Evolutionary conservation across 2,797 vertebrate genomes (phyloP), one percentile per base, ranked within the genome.

Genomic region (Melopsittacus undulatus): DNA sequence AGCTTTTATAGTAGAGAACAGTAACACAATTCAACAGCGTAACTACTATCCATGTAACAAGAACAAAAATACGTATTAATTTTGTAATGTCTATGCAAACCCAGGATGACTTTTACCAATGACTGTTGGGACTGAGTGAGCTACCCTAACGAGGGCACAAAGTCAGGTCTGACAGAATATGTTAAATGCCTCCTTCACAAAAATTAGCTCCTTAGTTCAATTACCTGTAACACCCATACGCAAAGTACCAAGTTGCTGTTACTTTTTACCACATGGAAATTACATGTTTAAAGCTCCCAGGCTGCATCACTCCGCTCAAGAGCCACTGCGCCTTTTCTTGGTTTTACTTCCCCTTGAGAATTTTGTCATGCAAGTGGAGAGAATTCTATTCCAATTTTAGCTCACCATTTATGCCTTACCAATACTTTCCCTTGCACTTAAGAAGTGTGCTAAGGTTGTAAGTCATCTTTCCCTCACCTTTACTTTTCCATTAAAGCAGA

Each of bases 21-120:
- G 38, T 30, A 90, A 1, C 16, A 48, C n/a, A 77, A 64, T 15
- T 86, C 34, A 87, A 62, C 29, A n/a, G 30, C 21, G 45, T 13
- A 2, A 12, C 38, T 73, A 23, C 24, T 45, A 4, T 13, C 63
- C 0, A 0, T 43, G 2, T 5, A 66, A 69, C 22, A 69, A 42
- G 21, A 49, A 38, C 34, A 84, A 49, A 68, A 87, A 23, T 2
- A 56, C 7, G 4, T 18, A 29, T 5, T 42, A 59, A 67, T 24
- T 64, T 38, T 26, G 16, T 30, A 79, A 46, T 0, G 1, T 4
- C 5, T 18, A n/a, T 23, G 15, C 29, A 82, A 87, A 83, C 54
- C 24, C 61, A 68, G 40, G 27, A 70, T 13, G 10, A 49, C 29
- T 70, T 77, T 70, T 24, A 77, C 14, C 23, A 26, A 16, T 18